Base-by-base conservation (phyloP, 2,113 vertebrate species). In the Saccopteryx bilineata region DNA sequence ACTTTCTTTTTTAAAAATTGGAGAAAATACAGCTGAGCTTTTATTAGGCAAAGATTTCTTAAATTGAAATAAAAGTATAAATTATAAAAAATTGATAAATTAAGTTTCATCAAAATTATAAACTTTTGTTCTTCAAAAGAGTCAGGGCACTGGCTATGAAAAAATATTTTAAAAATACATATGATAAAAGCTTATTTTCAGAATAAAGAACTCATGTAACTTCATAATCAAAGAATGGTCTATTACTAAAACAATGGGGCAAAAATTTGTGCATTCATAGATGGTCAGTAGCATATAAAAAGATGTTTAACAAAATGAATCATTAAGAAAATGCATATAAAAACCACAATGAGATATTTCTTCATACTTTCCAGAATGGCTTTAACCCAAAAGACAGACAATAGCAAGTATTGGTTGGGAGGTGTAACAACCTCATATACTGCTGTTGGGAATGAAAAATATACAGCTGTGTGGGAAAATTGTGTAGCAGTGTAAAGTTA, bases 91-190 rank as follows among this genome's bases (percentile, higher is more conserved):
- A 74, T 39, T 39, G 39, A 33, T 69, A 17, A 82, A 18, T 58
- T 89, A 50, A 81, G 9, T 23, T 71, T 90, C 17, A 63, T 61
- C 26, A 79, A 79, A 88, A 61, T 68, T n/a, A 80, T 54, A 78
- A 79, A 46, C 15, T 33, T 79, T 60, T 71, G 17, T 2, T 87
- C 19, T 56, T 88, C 17, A 68, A 61, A 83, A 91, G 26, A 82
- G 5, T 90, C 39, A 82, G 54, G 69, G 23, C 18, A 87, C 6
- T 61, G 33, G 7, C 0, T 52, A 21, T 65, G 60, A 92, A 23
- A 63, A 93, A 87, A 79, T 74, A 56, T 90, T 90, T 93, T 17
- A 7, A 87, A 83, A 71, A 72, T 5, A n/a, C 48, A 6, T 79
- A 19, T 78, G 2, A 75, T 88, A 52, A 91, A 82, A 50, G 24